These are phyloP conservation scores for Cephalophus harveyi DNA, from an alignment of 2,113 vertebrate species.

Conservation along the genomic window DNA sequence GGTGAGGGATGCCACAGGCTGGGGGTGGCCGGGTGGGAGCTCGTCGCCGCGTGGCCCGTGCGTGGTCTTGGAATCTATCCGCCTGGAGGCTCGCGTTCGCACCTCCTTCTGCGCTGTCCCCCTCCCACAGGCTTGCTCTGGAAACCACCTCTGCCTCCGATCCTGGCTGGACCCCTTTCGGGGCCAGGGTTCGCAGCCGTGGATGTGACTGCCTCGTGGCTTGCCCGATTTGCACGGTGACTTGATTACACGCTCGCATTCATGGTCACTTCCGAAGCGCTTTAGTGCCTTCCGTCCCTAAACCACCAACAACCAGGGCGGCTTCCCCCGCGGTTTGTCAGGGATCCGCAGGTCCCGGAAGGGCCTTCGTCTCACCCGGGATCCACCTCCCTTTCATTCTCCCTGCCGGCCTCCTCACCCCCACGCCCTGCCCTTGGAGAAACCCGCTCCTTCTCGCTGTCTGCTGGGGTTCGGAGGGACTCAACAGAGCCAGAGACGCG, in stretches of 20 bases:
- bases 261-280: constrained; percentile 86
- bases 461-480: neutral
- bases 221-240: constrained; percentile 85
- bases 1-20: constrained; percentile 20
- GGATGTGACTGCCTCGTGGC: constrained; percentile 82
- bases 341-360: constrained; percentile 60
- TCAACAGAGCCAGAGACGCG: neutral
- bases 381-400: constrained; percentile 43
- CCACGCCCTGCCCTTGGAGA: neutral
- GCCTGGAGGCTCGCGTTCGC: neutral
- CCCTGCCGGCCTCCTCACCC: neutral
- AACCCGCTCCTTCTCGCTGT: neutral
- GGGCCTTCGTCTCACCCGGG: constrained; percentile 68
- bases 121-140: constrained; percentile 16
- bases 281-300: constrained; percentile 81
- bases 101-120: neutral
- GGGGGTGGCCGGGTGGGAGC: constrained; percentile 42
- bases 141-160: constrained; percentile 21
- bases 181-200: constrained; percentile 44
- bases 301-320: constrained; percentile 64
- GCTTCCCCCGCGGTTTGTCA: constrained; percentile 68
- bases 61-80: neutral
- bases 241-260: constrained; percentile 84
- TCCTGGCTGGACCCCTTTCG: constrained; percentile 16
- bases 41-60: neutral